Base-by-base conservation (phyloP, 2,888 invertebrate genomes). In the Apomyelois bistriatella region DNA sequence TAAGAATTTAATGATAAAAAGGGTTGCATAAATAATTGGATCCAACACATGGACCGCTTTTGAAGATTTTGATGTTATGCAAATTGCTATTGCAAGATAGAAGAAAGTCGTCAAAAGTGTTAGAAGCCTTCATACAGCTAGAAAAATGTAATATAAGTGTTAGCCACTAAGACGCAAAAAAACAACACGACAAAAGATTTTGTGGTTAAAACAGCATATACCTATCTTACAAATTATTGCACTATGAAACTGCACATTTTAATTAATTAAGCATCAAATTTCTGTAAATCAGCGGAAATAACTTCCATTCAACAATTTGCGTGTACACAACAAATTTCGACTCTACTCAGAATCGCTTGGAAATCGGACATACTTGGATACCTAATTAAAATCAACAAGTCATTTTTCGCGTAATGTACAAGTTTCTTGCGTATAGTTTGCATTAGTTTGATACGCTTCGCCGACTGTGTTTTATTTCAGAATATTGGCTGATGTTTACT, bases 281-380 rank as follows among this genome's bases (percentile, higher is more conserved):
- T 32, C 46, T 16, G 9, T 9, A 35, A 32, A 46, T 32, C 46
- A 4, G 46, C 46, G 46, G 32, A 32, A 43, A 30, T 16, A 5
- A 35, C 15, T 15, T 32, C 16, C 15, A 46, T 41, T 22, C 4
- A 13, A 13, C 12, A 16, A 9, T 2, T 46, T 12, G 46, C 46
- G 46, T 46, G 42, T 43, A 4, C 12, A 15, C 43, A 30, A 46
- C 1, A 12, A 46, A 46, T 46, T 46, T 46, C 46, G 46, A 28
- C 15, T 32, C 15, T 46, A 46, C 46, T n/a, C 32, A 46, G 46
- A 46, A 46, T 46, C 46, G 32, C 15, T 16, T 46, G 46, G 46
- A 46, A 46, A 46, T 32, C 46, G 32, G 46, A 46, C 46, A 46
- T 46, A 46, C 15, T 3, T 5, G 15, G 7, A 28, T 7, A 32